These are phyloP conservation scores for Trichacis sp. DNA, from an alignment of 2,888 invertebrate species.

Conservation along the genomic window DNA sequence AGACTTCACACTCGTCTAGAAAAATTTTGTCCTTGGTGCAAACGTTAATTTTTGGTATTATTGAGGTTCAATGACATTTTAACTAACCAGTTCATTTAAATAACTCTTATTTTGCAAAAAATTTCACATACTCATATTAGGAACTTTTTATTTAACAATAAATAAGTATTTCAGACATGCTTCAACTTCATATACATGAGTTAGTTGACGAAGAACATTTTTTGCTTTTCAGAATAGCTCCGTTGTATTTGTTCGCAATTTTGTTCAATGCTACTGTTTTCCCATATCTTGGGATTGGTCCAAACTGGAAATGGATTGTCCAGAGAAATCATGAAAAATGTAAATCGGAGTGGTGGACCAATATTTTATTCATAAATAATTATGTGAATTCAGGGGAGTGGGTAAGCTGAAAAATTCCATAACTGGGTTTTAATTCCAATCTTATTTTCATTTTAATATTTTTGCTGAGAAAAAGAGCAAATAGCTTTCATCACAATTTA, in stretches of 20 bases:
- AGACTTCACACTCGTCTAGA: too few relatives aligned
- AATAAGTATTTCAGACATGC: too few relatives aligned
- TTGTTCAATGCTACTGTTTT: constrained; percentile 50
- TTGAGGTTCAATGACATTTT: too few relatives aligned
- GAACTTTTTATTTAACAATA: constrained; percentile 30
- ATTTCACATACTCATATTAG: too few relatives aligned
- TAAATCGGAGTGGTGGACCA: constrained; percentile 57
- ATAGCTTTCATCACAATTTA: too few relatives aligned
- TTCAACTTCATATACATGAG: too few relatives aligned
- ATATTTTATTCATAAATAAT: constrained; percentile 59
- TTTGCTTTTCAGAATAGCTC: constrained; percentile 48
- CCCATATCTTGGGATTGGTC: constrained; percentile 55
- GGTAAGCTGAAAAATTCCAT: constrained; percentile 25
- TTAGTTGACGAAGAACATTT: constrained; percentile 47
- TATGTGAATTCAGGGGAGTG: constrained; percentile 47
- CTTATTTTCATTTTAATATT: too few relatives aligned
- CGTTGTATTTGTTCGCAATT: constrained; percentile 50
- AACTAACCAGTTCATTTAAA: too few relatives aligned
- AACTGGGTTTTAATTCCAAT: background rate
- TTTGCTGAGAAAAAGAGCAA: too few relatives aligned
- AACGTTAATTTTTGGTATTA: too few relatives aligned
- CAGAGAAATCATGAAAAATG: constrained; percentile 44
- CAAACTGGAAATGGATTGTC: constrained; percentile 51
- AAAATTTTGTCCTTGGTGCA: too few relatives aligned
- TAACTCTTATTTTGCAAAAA: too few relatives aligned